Percentiles rank a stretch among this genome's conserved stretches.
phyloP scores from a whole-genome alignment of 1,140 invertebrate species.

The Harpegnathos saltator region DNA sequence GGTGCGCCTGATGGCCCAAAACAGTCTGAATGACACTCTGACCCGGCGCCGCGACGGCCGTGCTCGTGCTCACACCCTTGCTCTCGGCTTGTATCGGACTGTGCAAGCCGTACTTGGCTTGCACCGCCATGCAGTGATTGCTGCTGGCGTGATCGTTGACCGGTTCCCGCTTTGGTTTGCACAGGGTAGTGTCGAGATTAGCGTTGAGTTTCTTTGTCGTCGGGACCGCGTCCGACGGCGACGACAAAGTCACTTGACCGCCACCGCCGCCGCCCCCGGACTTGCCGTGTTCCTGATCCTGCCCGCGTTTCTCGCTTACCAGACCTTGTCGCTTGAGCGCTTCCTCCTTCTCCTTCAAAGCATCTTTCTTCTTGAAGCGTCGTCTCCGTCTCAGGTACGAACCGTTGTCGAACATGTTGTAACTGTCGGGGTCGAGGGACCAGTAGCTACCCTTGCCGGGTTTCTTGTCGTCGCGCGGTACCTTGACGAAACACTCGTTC shows the following conservation, averaged over 20 bases:
- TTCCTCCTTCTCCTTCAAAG: conserved; percentile 94
- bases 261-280: not conserved
- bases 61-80: conserved; percentile 66
- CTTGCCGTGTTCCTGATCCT: conserved; percentile 81
- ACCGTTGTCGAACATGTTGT: conserved; percentile 99
- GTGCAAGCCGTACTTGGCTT: conserved; percentile 84
- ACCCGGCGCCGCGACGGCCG: conserved; percentile 43
- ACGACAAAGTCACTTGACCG: conserved; percentile 23
- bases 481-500: conserved; percentile 99
- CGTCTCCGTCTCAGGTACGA: conserved; percentile 96
- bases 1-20: conserved; percentile 78
- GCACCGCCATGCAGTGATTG: conserved; percentile 81
- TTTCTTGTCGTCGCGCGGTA: conserved; percentile 96
- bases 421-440: conserved; percentile 98
- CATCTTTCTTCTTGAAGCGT: conserved; percentile 98
- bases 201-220: conserved; percentile 75
- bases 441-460: conserved; percentile 99
- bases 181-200: conserved; percentile 81
- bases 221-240: conserved; percentile 59
- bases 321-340: conserved; percentile 92
- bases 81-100: conserved; percentile 85
- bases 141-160: conserved; percentile 85
- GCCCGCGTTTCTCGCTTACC: conserved; percentile 86
- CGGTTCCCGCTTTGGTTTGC: conserved; percentile 88
- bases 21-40: conserved; percentile 81